phyloP scores from a whole-genome alignment of 1,140 invertebrate species.

The Nomia melanderi region DNA sequence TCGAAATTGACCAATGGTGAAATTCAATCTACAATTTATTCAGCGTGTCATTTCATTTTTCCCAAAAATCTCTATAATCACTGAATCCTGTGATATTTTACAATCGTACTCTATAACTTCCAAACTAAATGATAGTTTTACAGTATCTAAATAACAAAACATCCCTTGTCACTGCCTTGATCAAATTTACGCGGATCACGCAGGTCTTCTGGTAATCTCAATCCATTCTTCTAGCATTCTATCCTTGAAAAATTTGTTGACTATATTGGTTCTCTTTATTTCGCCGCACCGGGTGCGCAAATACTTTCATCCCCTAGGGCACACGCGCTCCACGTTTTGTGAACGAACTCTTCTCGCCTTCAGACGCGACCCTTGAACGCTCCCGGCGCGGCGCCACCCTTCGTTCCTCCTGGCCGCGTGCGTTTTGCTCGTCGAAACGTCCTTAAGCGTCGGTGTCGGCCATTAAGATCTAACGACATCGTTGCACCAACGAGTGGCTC shows the following conservation, averaged over 20 bases:
- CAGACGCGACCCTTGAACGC: slow-evolving; percentile 13
- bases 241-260: background rate
- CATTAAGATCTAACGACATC: slow-evolving; percentile 52
- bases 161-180: too few relatives aligned
- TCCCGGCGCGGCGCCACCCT: background rate
- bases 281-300: background rate
- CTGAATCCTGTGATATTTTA: too few relatives aligned
- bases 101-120: too few relatives aligned
- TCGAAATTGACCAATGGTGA: too few relatives aligned
- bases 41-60: too few relatives aligned
- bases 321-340: slow-evolving; percentile 18
- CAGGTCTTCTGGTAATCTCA: too few relatives aligned
- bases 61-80: too few relatives aligned
- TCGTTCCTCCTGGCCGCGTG: background rate
- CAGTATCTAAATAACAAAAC: too few relatives aligned
- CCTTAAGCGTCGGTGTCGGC: slow-evolving; percentile 45
- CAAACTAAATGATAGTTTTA: too few relatives aligned
- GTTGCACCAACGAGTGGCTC: slow-evolving; percentile 44
- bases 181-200: too few relatives aligned
- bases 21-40: too few relatives aligned
- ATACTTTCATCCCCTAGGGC: background rate
- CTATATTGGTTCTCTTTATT: background rate
- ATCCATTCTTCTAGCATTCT: too few relatives aligned
- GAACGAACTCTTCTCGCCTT: slow-evolving; percentile 23
- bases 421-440: slow-evolving; percentile 50